These are phyloP conservation scores for Scartelaos histophorus DNA, from an alignment of 2,113 vertebrate genomes.

Conservation along the genomic window DNA sequence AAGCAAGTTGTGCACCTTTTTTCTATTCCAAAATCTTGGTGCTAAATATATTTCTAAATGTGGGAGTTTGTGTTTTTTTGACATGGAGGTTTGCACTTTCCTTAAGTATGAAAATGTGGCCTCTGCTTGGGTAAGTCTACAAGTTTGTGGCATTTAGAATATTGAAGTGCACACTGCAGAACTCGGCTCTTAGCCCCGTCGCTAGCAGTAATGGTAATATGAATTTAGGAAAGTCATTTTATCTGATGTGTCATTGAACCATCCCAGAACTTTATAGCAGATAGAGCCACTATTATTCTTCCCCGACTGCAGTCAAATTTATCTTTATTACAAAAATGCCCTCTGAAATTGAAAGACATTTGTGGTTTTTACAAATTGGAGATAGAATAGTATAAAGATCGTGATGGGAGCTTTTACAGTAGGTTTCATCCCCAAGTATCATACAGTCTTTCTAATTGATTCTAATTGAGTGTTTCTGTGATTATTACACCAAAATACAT, in stretches of 20 bases:
- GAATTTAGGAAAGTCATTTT: conserved; percentile 1
- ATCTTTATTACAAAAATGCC: not conserved
- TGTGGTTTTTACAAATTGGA: not conserved
- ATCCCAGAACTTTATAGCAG: not conserved
- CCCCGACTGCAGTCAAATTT: not conserved
- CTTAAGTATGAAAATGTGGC: not conserved
- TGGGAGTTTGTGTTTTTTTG: not conserved
- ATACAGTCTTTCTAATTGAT: too few species aligned
- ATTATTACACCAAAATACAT: too few species aligned
- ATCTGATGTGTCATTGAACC: not conserved
- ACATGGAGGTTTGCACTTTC: not conserved
- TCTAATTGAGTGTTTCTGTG: too few species aligned
- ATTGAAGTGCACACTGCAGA: not conserved
- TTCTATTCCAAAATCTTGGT: too few species aligned
- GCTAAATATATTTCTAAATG: not conserved
- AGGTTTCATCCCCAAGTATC: too few species aligned
- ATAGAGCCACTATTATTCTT: not conserved
- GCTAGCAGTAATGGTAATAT: not conserved
- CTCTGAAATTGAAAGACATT: not conserved
- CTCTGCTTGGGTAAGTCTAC: not conserved
- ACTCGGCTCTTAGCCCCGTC: too few species aligned
- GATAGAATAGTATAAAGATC: too few species aligned
- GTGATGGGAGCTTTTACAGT: too few species aligned
- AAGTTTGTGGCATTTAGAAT: not conserved
- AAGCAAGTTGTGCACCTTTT: too few species aligned